Percentiles rank a stretch among this genome's conserved stretches.
Evolutionary conservation across 2,797 vertebrate genomes (phyloP).

Genomic region (Acrocephalus scirpaceus): DNA sequence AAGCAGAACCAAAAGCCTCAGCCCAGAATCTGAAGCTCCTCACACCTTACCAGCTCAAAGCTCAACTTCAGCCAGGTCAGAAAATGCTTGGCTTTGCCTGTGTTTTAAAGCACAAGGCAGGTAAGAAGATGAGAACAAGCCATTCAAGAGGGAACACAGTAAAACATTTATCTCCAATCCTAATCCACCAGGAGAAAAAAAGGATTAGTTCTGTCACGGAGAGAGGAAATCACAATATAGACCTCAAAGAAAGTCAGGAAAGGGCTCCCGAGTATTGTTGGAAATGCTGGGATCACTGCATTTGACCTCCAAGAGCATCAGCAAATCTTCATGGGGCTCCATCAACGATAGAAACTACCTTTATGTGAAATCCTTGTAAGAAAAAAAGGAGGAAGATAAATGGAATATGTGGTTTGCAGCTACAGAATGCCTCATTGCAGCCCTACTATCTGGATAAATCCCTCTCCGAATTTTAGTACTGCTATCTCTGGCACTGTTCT

Average conservation of each 20-base stretch:
- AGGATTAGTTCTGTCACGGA: accelerated
- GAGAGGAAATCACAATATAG: neutral
- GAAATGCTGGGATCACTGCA: neutral
- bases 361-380: neutral
- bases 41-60: neutral
- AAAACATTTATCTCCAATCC: neutral
- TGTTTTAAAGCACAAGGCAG: neutral
- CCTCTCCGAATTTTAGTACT: neutral
- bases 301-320: neutral
- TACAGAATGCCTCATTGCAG: neutral
- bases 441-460: neutral
- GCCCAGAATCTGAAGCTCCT: neutral
- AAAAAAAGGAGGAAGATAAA: neutral
- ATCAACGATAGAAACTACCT: neutral
- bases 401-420: neutral
- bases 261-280: neutral
- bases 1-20: neutral
- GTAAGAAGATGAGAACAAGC: neutral
- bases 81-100: neutral
- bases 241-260: neutral
- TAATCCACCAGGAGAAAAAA: neutral
- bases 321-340: neutral
- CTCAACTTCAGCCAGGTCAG: neutral
- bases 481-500: neutral
- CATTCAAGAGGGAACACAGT: neutral